Evolutionary conservation across 2,888 invertebrate genomes (phyloP), one percentile per base, ranked within the genome.

Genomic region (Netelia fuscicornis): DNA sequence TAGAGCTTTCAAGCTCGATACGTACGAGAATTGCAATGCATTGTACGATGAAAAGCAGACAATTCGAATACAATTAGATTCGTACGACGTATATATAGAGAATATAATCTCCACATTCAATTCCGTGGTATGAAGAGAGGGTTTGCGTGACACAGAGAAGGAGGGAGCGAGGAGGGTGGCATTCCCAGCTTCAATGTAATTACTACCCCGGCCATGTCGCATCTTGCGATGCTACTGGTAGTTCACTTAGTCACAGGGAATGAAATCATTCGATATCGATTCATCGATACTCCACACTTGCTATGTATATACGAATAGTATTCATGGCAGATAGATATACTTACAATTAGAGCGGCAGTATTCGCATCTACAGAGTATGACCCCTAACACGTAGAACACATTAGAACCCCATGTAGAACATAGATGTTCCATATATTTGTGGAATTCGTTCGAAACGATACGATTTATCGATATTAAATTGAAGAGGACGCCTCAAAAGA

Each of bases 231-330:
- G 37, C 74, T 81, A 56, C 25, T 84, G 81, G 81, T 65, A 64
- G 64, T 56, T 77, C 76, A 52, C 68, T 71, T 68, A 68, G 67
- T 68, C 68, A 77, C 72, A 17, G 58, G 72, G 77, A 77, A 74
- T 84, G 52, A 78, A 75, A 81, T 85, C 74, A 74, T 78, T 78
- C 48, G 58, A 71, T 70, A 81, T 85, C 78, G 81, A 85, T 81
- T 81, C 70, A 81, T 78, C 44, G 75, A 77, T 77, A 25, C n/a
- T 48, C 13, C 3, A 52, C 42, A 52, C 23, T 52, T 13, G 11
- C 17, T 64, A 79, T 20, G 9, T 8, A 65, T 23, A 54, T 25
- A 54, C n/a, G 56, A 58, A 58, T 20, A 20, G 20, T 58, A n/a
- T 64, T 5, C 62, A 30, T 13, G 30, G 37, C 6, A 64, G 25